Percentiles rank a stretch among this genome's conserved stretches.
phyloP scores from a whole-genome alignment of 2,888 invertebrate genomes.

The Coenonympha glycerion region DNA sequence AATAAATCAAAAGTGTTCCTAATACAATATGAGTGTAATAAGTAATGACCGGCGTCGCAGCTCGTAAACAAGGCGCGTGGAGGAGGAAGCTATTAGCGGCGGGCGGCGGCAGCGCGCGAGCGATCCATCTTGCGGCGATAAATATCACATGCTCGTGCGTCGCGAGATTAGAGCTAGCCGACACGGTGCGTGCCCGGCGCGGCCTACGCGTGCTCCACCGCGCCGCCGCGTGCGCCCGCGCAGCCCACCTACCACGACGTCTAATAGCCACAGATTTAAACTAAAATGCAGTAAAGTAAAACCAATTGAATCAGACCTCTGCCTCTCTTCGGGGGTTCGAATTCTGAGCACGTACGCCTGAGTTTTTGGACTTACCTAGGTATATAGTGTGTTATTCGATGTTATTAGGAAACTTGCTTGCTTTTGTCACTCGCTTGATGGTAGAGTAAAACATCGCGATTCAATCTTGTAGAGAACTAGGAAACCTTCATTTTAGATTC shows the following conservation, averaged over 20 bases:
- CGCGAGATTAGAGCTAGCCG: slow-evolving; percentile 35
- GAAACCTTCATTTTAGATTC: no score
- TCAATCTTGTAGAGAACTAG: no score
- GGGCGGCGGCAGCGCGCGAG: slow-evolving; percentile 31
- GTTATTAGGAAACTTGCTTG: no score
- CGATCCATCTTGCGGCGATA: slow-evolving; percentile 56
- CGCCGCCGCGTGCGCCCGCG: slow-evolving; percentile 22
- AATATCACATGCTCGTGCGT: slow-evolving; percentile 39
- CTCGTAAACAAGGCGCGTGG: slow-evolving; percentile 25
- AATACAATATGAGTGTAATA: slow-evolving; percentile 21
- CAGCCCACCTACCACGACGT: slow-evolving; percentile 30
- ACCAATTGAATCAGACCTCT: no score
- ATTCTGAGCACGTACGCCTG: no score
- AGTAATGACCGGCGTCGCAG: slow-evolving; percentile 16
- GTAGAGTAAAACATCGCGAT: no score
- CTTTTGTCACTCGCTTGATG: no score
- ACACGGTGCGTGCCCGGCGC: slow-evolving; percentile 28
- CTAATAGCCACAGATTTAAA: slow-evolving; percentile 11
- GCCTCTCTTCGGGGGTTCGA: no score
- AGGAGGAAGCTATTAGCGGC: slow-evolving; percentile 30
- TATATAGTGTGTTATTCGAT: no score
- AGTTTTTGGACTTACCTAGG: no score
- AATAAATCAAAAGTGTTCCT: slow-evolving; percentile 11
- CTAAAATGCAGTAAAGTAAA: background rate
- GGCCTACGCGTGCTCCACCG: slow-evolving; percentile 32